Evolutionary conservation across 2,113 vertebrate species (phyloP).

Genomic region (Ia io): DNA sequence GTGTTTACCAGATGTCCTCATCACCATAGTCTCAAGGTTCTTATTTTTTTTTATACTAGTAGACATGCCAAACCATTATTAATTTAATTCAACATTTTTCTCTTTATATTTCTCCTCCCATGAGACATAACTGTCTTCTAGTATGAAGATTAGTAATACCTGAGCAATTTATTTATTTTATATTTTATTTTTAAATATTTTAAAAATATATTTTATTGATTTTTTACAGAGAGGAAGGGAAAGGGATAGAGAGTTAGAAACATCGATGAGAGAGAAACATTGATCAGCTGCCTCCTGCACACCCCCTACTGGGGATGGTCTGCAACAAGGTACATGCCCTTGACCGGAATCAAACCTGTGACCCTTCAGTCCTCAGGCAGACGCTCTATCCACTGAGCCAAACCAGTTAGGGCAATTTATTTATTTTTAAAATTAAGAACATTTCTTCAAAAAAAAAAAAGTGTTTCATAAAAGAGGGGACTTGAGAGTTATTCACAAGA

Average conservation of each 20-base stretch:
- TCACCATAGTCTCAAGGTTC: neutral
- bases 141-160: neutral
- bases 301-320: no score
- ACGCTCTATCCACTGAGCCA: no score
- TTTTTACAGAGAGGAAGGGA: no score
- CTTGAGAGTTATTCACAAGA: conserved; percentile 4
- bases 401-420: neutral
- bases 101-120: neutral
- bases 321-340: no score
- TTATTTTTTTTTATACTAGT: neutral
- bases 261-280: no score
- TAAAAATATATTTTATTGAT: no score
- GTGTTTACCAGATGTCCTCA: neutral
- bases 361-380: no score
- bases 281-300: no score
- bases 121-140: neutral
- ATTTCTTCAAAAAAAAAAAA: neutral
- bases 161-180: neutral
- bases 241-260: no score
- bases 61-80: neutral
- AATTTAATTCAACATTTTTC: neutral
- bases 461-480: neutral
- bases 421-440: conserved; percentile 31
- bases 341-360: no score
- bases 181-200: no score